Conservation (phyloP, 2,888 invertebrate species). For the Meandrusa payeni region DNA sequence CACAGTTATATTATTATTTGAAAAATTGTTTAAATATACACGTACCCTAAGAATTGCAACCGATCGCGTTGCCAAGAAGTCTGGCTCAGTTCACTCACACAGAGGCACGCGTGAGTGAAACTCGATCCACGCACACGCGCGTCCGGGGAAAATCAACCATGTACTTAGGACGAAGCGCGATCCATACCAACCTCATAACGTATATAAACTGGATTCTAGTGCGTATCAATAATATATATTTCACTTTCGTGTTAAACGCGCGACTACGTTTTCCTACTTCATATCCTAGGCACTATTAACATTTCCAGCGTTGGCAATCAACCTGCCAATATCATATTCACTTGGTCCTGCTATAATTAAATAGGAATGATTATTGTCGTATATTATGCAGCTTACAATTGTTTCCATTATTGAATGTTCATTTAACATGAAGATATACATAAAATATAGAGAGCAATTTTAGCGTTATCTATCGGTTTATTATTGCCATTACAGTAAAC, state of each 20-base stretch:
- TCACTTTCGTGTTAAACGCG: constrained; percentile 14
- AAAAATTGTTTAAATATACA: constrained; percentile 25
- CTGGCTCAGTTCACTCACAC: constrained; percentile 51
- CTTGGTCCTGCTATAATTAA: constrained; percentile 13
- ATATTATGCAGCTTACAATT: constrained; percentile 1
- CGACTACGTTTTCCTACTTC: constrained; percentile 11
- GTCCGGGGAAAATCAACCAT: constrained; percentile 47
- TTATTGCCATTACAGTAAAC: too few relatives aligned
- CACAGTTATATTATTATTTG: neutral
- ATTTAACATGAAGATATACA: too few relatives aligned
- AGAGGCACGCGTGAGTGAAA: constrained; percentile 40
- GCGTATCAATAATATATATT: constrained; percentile 18
- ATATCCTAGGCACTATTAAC: constrained; percentile 2
- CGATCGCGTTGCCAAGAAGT: constrained; percentile 58
- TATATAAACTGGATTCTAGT: constrained; percentile 18
- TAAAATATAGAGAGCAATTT: too few relatives aligned
- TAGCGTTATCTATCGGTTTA: too few relatives aligned
- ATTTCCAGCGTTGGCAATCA: constrained; percentile 11
- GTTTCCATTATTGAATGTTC: too few relatives aligned
- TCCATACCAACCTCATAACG: constrained; percentile 13
- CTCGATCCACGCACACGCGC: constrained; percentile 47
- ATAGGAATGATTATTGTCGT: constrained; percentile 5
- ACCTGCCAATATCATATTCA: constrained; percentile 9
- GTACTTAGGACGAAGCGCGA: constrained; percentile 19
- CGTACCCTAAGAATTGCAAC: constrained; percentile 34